phyloP scores from a whole-genome alignment of 2,113 vertebrate genomes.

The Actenoides lindsayi region DNA sequence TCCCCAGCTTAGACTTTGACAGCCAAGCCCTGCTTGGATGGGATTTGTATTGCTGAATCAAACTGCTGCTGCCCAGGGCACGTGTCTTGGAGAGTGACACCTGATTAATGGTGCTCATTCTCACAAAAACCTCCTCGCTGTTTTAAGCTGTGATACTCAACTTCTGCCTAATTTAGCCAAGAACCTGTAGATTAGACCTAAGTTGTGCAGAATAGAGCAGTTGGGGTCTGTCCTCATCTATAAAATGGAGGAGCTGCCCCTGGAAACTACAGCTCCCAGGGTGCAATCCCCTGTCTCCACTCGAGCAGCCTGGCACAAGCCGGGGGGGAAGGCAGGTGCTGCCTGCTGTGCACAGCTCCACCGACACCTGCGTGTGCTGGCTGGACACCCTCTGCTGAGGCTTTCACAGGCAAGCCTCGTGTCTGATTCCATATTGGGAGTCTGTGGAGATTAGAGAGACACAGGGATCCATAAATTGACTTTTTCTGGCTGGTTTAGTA shows the following conservation, averaged over 20 bases:
- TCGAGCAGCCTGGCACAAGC: rapidly evolving
- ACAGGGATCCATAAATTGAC: background rate
- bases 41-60: background rate
- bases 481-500: background rate
- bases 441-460: background rate
- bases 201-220: background rate
- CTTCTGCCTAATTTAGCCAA: background rate
- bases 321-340: background rate
- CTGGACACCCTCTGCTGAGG: background rate
- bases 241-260: background rate
- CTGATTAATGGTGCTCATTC: background rate
- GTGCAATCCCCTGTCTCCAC: background rate
- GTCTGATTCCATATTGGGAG: background rate
- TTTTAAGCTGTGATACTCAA: background rate
- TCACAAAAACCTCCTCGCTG: background rate
- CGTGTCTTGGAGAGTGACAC: background rate
- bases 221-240: background rate
- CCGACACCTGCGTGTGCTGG: background rate
- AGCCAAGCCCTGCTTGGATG: background rate
- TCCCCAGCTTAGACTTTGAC: background rate
- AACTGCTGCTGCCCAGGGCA: background rate
- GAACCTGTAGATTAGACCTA: background rate
- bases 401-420: background rate
- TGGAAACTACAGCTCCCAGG: background rate
- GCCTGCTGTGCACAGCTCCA: background rate